These are phyloP conservation scores for Pangasius larnaudii DNA, from an alignment of 2,797 vertebrate species.

Conservation along the genomic window DNA sequence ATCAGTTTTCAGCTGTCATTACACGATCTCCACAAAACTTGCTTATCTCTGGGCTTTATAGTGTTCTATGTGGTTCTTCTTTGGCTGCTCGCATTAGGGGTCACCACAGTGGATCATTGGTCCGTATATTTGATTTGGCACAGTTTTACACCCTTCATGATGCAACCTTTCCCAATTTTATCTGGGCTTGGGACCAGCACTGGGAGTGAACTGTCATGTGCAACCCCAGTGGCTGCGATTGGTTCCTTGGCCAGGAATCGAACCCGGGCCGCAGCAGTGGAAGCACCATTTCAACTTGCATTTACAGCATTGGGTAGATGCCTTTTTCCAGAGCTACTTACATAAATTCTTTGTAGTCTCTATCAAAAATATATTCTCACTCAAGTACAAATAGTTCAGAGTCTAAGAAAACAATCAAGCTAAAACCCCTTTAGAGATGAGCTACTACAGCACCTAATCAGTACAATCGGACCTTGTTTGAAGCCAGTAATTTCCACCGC, in stretches of 20 bases:
- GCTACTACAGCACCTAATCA: neutral
- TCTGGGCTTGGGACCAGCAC: no score
- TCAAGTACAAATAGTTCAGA: neutral
- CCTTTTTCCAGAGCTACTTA: neutral
- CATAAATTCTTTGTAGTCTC: neutral
- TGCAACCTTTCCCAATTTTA: no score
- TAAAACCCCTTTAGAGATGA: neutral
- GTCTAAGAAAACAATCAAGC: neutral
- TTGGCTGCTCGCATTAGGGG: no score
- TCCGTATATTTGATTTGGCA: no score
- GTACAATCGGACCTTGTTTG: neutral
- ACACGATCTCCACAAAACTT: neutral
- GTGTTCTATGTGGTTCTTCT: neutral
- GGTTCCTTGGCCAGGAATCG: no score
- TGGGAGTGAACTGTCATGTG: no score
- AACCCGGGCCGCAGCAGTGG: no score
- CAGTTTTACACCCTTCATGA: no score
- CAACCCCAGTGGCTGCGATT: no score
- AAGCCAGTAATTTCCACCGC: neutral
- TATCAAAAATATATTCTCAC: neutral
- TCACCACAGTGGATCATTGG: no score
- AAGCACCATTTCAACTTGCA: no score
- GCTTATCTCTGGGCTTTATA: neutral
- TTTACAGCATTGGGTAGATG: neutral
- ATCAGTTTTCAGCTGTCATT: neutral